Conservation (phyloP, 2,888 invertebrate species). For the Galeopsomyia nigrocyanea region DNA sequence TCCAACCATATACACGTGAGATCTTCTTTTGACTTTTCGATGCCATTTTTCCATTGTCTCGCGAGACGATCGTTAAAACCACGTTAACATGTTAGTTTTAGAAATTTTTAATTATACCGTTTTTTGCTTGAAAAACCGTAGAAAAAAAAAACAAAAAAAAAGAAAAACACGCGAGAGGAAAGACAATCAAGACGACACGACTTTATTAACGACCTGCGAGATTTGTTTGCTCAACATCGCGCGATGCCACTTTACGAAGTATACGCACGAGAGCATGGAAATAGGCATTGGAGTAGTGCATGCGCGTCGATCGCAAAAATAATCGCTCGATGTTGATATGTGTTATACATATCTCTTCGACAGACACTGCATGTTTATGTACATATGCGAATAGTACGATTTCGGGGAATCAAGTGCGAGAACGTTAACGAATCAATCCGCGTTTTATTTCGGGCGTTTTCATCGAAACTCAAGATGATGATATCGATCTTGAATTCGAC, state of each 20-base stretch:
- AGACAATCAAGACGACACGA: conserved; percentile 21
- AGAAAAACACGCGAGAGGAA: conserved; percentile 6
- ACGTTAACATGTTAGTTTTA: too few relatives aligned
- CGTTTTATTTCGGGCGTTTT: too few relatives aligned
- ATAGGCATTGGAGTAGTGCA: conserved; percentile 5
- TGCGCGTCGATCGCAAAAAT: conserved; percentile 24
- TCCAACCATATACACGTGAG: conserved; percentile 15
- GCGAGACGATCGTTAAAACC: neutral
- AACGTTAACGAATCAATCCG: too few relatives aligned
- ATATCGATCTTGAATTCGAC: too few relatives aligned
- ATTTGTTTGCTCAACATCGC: conserved; percentile 10
- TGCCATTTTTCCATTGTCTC: neutral
- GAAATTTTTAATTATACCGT: too few relatives aligned
- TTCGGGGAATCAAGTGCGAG: too few relatives aligned
- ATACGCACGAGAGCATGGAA: conserved; percentile 5
- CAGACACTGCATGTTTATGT: too few relatives aligned
- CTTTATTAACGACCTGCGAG: conserved; percentile 36
- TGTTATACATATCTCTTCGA: neutral
- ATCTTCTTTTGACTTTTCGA: too few relatives aligned
- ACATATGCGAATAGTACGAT: too few relatives aligned
- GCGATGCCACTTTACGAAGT: neutral
- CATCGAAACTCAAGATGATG: too few relatives aligned
- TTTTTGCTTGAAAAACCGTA: neutral
- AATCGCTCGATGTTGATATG: conserved; percentile 29
- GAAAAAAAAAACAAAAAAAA: neutral